phyloP scores from a whole-genome alignment of 2,888 invertebrate genomes.

The Cylindroiulus punctatus region DNA sequence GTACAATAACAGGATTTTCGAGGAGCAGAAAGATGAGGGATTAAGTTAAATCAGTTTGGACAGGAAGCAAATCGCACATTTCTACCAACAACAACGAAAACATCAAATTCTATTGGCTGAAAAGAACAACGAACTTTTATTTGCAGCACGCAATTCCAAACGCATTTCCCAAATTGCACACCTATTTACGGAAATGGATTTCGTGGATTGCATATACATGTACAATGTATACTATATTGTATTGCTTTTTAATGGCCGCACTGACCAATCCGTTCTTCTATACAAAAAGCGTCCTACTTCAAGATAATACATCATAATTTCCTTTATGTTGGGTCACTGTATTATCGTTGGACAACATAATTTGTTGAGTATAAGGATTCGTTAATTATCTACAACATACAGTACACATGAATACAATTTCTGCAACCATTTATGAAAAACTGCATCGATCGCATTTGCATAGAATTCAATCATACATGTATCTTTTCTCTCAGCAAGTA shows the following conservation, averaged over 20 bases:
- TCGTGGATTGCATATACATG: slow-evolving; percentile 16
- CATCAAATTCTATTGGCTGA: background rate
- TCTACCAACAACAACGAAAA: slow-evolving; percentile 8
- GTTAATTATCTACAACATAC: background rate
- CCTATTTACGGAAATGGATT: slow-evolving; percentile 34
- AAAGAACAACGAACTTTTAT: slow-evolving; percentile 16
- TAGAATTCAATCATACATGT: background rate
- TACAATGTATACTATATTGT: too few relatives aligned
- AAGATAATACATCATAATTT: slow-evolving; percentile 33
- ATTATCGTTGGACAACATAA: background rate
- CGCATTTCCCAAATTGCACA: slow-evolving; percentile 9
- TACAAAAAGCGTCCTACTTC: background rate
- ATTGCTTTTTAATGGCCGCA: slow-evolving; percentile 7
- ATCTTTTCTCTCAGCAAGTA: background rate
- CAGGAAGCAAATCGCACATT: background rate
- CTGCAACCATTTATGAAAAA: background rate
- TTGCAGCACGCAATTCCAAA: background rate
- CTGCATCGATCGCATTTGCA: background rate
- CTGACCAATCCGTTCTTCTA: background rate
- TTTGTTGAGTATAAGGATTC: background rate
- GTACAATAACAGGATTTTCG: background rate
- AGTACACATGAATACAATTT: background rate
- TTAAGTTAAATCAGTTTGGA: slow-evolving; percentile 29
- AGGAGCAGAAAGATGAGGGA: background rate
- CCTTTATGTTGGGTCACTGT: slow-evolving; percentile 27